Percentiles rank a stretch among this genome's conserved stretches.
phyloP scores from a whole-genome alignment of 2,113 vertebrate genomes.

The Leucopternis melanops region DNA sequence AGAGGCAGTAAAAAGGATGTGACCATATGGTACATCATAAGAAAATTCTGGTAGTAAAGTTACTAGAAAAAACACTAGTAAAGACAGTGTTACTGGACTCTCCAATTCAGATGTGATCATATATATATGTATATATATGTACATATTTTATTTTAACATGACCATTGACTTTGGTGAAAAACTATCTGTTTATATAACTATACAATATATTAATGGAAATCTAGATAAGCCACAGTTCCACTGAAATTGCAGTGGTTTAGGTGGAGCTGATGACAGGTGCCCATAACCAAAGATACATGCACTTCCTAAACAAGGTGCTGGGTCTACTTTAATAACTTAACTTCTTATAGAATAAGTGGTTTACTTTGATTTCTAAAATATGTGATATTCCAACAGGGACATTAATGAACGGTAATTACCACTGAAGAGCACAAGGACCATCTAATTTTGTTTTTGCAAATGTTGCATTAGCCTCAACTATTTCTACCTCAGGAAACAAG shows the following conservation, averaged over 20 bases:
- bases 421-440: neutral
- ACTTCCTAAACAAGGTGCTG: neutral
- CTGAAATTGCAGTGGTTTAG: neutral
- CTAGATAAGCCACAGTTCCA: neutral
- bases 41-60: neutral
- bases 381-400: neutral
- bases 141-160: neutral
- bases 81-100: neutral
- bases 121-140: neutral
- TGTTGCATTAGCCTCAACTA: neutral
- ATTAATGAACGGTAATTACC: neutral
- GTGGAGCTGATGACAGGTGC: neutral
- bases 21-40: neutral
- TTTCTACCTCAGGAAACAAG: neutral
- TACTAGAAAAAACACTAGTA: neutral
- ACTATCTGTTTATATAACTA: neutral
- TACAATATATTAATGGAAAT: neutral
- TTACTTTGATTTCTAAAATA: neutral
- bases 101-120: neutral
- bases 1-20: neutral
- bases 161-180: neutral
- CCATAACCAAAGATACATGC: neutral
- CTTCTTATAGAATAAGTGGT: neutral
- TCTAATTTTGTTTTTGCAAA: neutral
- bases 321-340: neutral